Percentiles rank a stretch among this genome's conserved stretches.
phyloP scores from a whole-genome alignment of 2,888 invertebrate genomes.

The Lydus trimaculatus region DNA sequence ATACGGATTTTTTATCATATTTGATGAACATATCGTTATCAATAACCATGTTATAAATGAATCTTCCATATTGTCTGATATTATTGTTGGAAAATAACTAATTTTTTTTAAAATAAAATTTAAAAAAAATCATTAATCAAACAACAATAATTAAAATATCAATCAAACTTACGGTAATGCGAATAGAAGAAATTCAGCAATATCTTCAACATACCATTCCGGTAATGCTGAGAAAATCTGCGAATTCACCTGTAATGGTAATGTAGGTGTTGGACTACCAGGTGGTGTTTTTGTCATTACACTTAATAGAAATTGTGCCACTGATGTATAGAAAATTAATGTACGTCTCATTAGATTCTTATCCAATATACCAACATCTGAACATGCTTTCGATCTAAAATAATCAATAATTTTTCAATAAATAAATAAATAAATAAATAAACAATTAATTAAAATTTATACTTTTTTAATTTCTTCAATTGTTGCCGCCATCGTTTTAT shows the following conservation, averaged over 20 bases:
- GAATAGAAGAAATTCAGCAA: constrained; percentile 94
- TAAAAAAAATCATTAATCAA: no score
- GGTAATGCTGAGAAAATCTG: constrained; percentile 88
- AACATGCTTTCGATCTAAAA: constrained; percentile 85
- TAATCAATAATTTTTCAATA: no score
- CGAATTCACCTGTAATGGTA: constrained; percentile 70
- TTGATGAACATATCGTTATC: constrained; percentile 87
- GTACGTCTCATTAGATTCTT: constrained; percentile 81
- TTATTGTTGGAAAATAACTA: constrained; percentile 78
- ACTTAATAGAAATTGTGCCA: constrained; percentile 78
- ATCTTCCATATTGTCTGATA: constrained; percentile 80
- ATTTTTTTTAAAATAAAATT: constrained; percentile 31
- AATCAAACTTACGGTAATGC: constrained; percentile 77
- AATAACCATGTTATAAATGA: constrained; percentile 88
- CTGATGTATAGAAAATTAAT: constrained; percentile 86
- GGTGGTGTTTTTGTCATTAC: constrained; percentile 68
- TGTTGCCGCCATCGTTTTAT: constrained; percentile 89
- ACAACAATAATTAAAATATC: not conserved
- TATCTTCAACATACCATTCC: constrained; percentile 97
- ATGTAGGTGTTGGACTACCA: constrained; percentile 61
- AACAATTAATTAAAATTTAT: constrained; percentile 24
- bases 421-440: not conserved
- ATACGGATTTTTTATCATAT: constrained; percentile 95
- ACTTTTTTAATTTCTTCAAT: constrained; percentile 77
- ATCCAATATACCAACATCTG: constrained; percentile 90